A percentile compares a stretch with the other conserved stretches of the same genome.
Conservation (phyloP, 2,797 vertebrate genomes). For the Heteromormyrus szaboi region DNA sequence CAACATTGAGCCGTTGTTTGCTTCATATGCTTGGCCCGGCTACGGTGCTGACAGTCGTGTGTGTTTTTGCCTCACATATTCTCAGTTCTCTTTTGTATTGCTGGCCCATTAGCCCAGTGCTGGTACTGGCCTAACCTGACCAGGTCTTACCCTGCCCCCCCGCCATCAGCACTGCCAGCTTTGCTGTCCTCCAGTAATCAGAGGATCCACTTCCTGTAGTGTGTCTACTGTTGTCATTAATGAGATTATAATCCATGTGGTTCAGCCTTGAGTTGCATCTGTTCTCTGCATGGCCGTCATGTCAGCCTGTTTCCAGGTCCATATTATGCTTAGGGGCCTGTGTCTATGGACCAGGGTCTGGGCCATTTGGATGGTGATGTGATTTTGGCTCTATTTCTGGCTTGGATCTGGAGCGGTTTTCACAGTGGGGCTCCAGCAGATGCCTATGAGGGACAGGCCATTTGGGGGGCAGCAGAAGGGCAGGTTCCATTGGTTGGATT, state of each 20-base stretch:
- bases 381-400: neutral
- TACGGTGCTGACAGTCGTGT: neutral
- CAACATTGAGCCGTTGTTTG: neutral
- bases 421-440: neutral
- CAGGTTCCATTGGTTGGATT: neutral
- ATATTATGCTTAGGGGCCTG: neutral
- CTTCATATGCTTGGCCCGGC: neutral
- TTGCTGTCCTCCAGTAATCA: conserved; percentile 34
- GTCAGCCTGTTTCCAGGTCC: neutral
- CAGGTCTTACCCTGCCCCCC: conserved; percentile 4
- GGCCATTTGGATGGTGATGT: neutral
- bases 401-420: neutral
- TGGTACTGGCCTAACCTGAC: neutral
- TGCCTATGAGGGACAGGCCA: neutral
- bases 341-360: neutral
- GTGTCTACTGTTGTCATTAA: conserved; percentile 55
- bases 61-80: conserved; percentile 25
- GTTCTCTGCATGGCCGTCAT: neutral
- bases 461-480: neutral
- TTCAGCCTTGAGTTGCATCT: conserved; percentile 51
- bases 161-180: neutral
- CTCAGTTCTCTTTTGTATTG: neutral
- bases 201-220: conserved; percentile 53
- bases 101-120: neutral
- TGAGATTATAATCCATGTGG: conserved; percentile 58